Evolutionary conservation across 2,888 invertebrate species (phyloP), one percentile per base, ranked within the genome.

Genomic region (Watsonalla cultraria): DNA sequence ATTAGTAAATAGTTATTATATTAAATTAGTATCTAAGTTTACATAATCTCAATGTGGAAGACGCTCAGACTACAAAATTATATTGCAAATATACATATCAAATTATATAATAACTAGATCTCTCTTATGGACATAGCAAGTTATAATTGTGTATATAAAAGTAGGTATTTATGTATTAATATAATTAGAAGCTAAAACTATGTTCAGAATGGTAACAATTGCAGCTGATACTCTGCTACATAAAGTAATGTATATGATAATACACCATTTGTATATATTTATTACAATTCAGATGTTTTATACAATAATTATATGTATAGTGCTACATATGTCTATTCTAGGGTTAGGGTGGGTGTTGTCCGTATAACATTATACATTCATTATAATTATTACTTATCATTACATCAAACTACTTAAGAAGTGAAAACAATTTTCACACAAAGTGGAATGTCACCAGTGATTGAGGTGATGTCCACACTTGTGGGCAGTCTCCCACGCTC

Each of bases 311-410:
- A 9, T 37, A 54, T 52, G 53, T 52, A 57, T 48, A 53, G 53
- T 48, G 56, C 54, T 55, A 61, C 47, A 57, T 52, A 55, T 74
- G 55, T 73, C 74, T 84, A 86, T 66, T 61, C 87, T 87, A 87
- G 62, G 74, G 72, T 83, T 76, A 80, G 78, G 90, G 89, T 88
- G 90, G 90, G 89, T 80, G 75, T 61, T 86, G 90, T 90, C 90
- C 90, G 90, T 89, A 80, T 80, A 74, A 73, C 68, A 71, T 78
- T 75, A 80, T 76, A 66, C 82, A 79, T 77, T 81, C 71, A 24
- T 24, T 24, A 24, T 24, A 24, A 24, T 24, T 24, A 24, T 24
- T 24, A 24, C 4, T 24, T 24, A 24, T 2, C 4, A 24, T 24
- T 24, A 24, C 24, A 24, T 24, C 24, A 24, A 24, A 24, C 24